Evolutionary conservation across 2,888 invertebrate genomes (phyloP).

Genomic region (Drosophila pegasa): DNA sequence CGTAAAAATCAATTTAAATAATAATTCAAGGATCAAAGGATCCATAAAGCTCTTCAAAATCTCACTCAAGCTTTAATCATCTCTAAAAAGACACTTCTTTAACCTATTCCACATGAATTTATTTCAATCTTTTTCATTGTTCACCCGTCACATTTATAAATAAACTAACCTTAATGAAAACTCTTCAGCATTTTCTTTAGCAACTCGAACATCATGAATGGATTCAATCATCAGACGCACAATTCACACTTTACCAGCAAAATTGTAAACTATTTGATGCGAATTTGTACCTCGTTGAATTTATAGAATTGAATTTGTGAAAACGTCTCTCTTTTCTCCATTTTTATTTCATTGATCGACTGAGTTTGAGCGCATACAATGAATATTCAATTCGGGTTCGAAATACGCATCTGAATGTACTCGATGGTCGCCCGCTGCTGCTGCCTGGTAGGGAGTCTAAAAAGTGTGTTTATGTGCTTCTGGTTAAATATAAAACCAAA

Average conservation of each 20-base stretch:
- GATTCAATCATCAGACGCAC: not conserved
- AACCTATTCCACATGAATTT: no score
- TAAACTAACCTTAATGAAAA: not conserved
- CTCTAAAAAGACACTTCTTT: no score
- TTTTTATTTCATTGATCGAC: constrained; percentile 29
- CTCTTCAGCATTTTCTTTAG: not conserved
- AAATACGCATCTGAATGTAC: constrained; percentile 28
- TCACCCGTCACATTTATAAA: not conserved
- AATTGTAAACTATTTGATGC: not conserved
- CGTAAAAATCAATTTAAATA: no score
- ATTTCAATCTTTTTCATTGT: not conserved
- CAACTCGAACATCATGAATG: not conserved
- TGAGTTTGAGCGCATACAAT: constrained; percentile 11
- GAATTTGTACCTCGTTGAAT: not conserved
- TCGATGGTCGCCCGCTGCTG: constrained; percentile 9
- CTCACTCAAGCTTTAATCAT: no score
- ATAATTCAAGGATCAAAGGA: no score
- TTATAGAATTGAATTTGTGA: constrained; percentile 19
- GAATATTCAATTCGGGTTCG: constrained; percentile 24
- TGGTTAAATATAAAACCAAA: constrained; percentile 34
- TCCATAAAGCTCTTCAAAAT: no score
- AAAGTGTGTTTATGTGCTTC: constrained; percentile 11
- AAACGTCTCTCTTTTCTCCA: no score
- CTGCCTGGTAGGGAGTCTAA: not conserved
- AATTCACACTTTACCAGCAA: not conserved